Base-by-base conservation (phyloP, 2,888 invertebrate genomes). In the Drosophila histrio region DNA sequence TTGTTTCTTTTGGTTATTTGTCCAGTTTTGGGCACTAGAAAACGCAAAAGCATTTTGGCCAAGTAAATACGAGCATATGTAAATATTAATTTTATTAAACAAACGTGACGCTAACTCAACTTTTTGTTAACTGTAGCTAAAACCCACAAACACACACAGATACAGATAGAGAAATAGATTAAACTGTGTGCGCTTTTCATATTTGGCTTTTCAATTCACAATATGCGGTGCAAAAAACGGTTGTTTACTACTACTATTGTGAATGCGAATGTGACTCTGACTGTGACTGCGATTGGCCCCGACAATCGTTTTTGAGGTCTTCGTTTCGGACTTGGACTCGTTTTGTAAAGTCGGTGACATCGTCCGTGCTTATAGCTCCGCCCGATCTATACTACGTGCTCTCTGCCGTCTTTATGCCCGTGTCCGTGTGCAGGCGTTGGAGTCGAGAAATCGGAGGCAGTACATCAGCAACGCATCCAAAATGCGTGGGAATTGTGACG, bases 31-130 rank as follows among this genome's bases (percentile, higher is more conserved):
- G 75, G 39, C 64, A 75, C 59, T 61, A 13, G 46, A 41, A 52
- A 54, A 56, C 34, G 46, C 38, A 13, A 43, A 39, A 58, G 50
- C 50, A 15, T 58, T 58, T 58, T 39, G 57, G 50, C 65, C 77
- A 74, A 63, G 67, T 72, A 82, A 79, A 84, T 80, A 82, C 80
- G 86, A 71, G 68, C 86, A 82, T 86, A 83, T 86, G 87, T 83
- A 82, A 86, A 86, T 82, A 82, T 83, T 86, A 86, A 86, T 86
- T 86, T 82, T 82, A 82, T 86, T 82, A 83, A 82, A 64, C 84
- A 82, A 86, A 82, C 82, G 82, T 82, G 82, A 82, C 84, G 68
- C 65, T 54, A 69, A 82, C 66, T 65, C 58, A 58, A 30, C 47
- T 8, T 36, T 28, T 44, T 44, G 44, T 19, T 28, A 52, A 52